Evolutionary conservation across 2,888 invertebrate genomes (phyloP).

Genomic region (Cheilosia soror): DNA sequence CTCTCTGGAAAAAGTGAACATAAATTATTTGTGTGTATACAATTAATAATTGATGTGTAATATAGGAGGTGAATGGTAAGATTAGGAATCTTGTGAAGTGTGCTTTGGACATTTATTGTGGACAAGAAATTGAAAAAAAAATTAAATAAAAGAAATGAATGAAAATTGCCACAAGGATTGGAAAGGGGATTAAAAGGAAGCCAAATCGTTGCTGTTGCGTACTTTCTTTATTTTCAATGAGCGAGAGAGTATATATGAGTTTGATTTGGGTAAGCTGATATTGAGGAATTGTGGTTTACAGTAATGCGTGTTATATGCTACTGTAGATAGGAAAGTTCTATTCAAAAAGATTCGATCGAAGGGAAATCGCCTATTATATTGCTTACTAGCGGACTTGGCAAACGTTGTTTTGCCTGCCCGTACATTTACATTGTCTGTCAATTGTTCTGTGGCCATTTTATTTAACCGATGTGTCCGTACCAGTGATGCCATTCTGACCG

Average conservation of each 20-base stretch:
- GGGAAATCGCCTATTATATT: not conserved
- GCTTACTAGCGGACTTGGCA: no score
- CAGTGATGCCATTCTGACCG: no score
- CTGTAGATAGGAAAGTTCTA: not conserved
- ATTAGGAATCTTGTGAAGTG: slow-evolving; percentile 68
- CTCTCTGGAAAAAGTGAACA: slow-evolving; percentile 54
- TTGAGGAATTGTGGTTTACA: not conserved
- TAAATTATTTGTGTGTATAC: slow-evolving; percentile 71
- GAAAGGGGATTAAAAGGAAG: slow-evolving; percentile 47
- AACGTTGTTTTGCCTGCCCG: no score
- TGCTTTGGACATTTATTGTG: slow-evolving; percentile 55
- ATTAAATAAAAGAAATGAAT: not conserved
- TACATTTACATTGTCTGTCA: no score
- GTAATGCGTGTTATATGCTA: not conserved
- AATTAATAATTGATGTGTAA: slow-evolving; percentile 75
- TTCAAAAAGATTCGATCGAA: not conserved
- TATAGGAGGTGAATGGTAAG: slow-evolving; percentile 71
- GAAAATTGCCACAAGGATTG: slow-evolving; percentile 29
- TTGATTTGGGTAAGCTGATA: slow-evolving; percentile 36
- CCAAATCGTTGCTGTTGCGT: slow-evolving; percentile 30
- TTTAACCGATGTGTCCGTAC: no score
- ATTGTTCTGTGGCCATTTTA: no score
- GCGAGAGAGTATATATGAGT: slow-evolving; percentile 11
- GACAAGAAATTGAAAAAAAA: not conserved
- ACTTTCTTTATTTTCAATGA: slow-evolving; percentile 43